Conservation (phyloP, 2,888 invertebrate species). For the Acleris laterana region DNA sequence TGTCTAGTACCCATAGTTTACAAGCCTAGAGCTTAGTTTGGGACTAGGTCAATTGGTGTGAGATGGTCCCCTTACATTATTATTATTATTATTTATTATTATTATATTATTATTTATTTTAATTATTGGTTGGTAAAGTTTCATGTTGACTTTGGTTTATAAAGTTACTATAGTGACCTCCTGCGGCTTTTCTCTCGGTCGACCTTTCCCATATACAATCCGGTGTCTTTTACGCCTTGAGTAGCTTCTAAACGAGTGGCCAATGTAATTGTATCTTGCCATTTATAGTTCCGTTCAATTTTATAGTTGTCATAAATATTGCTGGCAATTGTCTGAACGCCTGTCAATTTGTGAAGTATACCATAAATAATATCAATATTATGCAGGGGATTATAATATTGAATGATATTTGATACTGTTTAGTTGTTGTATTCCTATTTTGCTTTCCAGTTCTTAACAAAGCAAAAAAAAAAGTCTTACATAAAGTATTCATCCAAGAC, state of each 20-base stretch:
- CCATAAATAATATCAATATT: not conserved
- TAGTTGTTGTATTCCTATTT: too few relatives aligned
- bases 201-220: constrained; percentile 17
- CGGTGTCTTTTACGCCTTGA: constrained; percentile 7
- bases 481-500: too few relatives aligned
- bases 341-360: constrained; percentile 3
- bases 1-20: too few relatives aligned
- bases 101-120: too few relatives aligned
- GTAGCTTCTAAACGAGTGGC: constrained; percentile 14
- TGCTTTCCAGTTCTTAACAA: too few relatives aligned
- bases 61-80: too few relatives aligned
- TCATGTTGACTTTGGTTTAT: constrained; percentile 4
- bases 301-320: constrained; percentile 14
- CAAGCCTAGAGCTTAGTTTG: too few relatives aligned
- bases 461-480: too few relatives aligned
- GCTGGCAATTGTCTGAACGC: constrained; percentile 5
- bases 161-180: constrained; percentile 22
- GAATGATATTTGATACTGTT: too few relatives aligned
- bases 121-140: constrained; percentile 1
- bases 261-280: constrained; percentile 25
- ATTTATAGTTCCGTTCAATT: constrained; percentile 13
- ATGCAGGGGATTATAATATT: not conserved
- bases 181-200: constrained; percentile 20
- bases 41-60: too few relatives aligned
- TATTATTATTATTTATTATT: too few relatives aligned